Evolutionary conservation across 2,888 invertebrate genomes (phyloP), one percentile per base, ranked within the genome.

Genomic region (Ceramica pisi): DNA sequence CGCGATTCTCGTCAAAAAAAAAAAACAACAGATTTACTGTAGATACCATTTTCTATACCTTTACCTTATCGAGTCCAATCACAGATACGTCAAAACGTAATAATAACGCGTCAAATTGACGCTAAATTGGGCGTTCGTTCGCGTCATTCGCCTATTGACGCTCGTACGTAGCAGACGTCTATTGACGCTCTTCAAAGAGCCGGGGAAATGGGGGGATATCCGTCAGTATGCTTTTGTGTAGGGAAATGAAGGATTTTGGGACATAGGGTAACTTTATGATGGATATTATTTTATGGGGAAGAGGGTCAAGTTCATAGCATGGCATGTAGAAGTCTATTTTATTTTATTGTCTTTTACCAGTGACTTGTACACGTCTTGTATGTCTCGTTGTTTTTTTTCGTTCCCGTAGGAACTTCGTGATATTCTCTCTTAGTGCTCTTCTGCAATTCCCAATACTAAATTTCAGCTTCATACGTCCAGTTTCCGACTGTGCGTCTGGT

Each of bases 121-220:
- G 70, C 48, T 73, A 78, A 86, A 86, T 86, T 80, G 76, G 75
- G 70, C 74, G 68, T 50, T 56, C 66, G 65, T 66, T 50, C 65
- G 53, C 67, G 69, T 69, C 68, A 53, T 64, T 62, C 46, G 63
- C n/a, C 67, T 60, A 79, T 85, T 72, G 78, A 71, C 46, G 69
- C 59, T 74, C 48, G 60, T 19, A 35, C 51, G 41, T 21, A 67
- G 57, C 68, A 59, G 64, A 67, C 50, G 68, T 10, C 73, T 64
- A 83, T 84, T 74, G 74, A 75, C 60, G 75, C 53, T 67, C 67
- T 50, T 67, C 65, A 82, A 85, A 84, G 74, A 64, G 66, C 48
- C 38, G 38, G 67, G 84, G 86, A 85, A 81, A 82, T 83, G 64
- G 61, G 75, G 65, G 56, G 69, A 84, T 78, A 71, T 82, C 86